Conservation (phyloP, 1,140 invertebrate species). For the Palaemon carinicauda region DNA sequence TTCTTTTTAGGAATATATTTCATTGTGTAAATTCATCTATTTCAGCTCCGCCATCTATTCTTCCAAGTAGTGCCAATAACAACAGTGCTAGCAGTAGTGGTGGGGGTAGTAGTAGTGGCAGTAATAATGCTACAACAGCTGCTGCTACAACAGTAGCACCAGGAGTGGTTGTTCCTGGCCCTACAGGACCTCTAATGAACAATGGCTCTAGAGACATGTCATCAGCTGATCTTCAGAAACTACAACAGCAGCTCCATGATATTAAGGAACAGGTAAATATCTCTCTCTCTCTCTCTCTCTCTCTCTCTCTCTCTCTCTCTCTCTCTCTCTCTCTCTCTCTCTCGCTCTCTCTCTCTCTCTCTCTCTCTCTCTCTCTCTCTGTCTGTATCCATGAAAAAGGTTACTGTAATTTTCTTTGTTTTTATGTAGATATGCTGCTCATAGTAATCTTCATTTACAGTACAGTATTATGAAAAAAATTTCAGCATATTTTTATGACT, state of each 20-base stretch:
- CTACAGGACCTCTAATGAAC: constrained; percentile 67
- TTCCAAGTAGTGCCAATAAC: constrained; percentile 32
- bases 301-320: background rate
- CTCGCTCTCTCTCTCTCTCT: no score
- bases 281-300: background rate
- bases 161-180: constrained; percentile 49
- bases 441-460: background rate
- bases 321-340: no score
- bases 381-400: no score
- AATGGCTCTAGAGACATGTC: constrained; percentile 80
- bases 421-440: background rate
- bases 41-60: constrained; percentile 29
- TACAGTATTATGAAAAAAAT: no score
- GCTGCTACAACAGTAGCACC: constrained; percentile 35
- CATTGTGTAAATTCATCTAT: background rate
- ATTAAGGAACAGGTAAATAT: constrained; percentile 94
- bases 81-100: constrained; percentile 7
- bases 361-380: no score
- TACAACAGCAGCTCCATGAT: constrained; percentile 95
- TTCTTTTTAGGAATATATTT: background rate
- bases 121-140: background rate
- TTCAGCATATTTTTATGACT: no score
- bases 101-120: constrained; percentile 7
- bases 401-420: no score
- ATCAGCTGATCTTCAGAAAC: constrained; percentile 87